Evolutionary conservation across 2,888 invertebrate genomes (phyloP).

Genomic region (Marronus borbonicus): DNA sequence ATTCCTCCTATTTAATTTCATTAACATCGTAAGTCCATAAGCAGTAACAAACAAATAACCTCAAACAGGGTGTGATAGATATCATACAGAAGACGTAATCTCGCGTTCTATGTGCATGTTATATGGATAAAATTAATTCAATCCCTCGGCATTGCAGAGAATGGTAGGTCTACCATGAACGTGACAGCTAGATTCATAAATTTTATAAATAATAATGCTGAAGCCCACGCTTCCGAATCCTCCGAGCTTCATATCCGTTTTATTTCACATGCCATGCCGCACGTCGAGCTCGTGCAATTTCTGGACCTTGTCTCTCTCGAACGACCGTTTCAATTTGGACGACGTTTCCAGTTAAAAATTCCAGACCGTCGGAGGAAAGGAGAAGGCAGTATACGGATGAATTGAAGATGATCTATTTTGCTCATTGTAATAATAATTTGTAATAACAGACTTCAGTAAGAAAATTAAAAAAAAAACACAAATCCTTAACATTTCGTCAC

Average conservation of each 20-base stretch:
- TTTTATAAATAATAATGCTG: slow-evolving; percentile 17
- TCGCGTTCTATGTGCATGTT: too few relatives aligned
- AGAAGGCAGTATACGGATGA: too few relatives aligned
- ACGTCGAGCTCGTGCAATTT: slow-evolving; percentile 8
- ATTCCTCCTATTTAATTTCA: too few relatives aligned
- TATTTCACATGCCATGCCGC: slow-evolving; percentile 1
- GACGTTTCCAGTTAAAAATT: slow-evolving; percentile 16
- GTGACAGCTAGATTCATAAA: slow-evolving; percentile 21
- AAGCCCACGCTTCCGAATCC: not conserved
- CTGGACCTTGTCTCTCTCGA: slow-evolving; percentile 6
- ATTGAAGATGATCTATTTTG: too few relatives aligned
- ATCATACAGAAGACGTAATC: too few relatives aligned
- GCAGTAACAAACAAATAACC: too few relatives aligned
- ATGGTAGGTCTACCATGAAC: not conserved
- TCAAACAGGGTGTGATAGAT: too few relatives aligned
- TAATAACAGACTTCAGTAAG: too few relatives aligned
- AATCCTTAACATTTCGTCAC: too few relatives aligned
- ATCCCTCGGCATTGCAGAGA: not conserved
- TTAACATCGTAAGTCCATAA: too few relatives aligned
- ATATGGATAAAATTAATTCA: not conserved
- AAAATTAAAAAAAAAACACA: too few relatives aligned
- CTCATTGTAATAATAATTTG: too few relatives aligned
- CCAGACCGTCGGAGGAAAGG: not conserved
- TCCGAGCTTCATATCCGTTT: slow-evolving; percentile 5
- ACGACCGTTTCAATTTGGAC: slow-evolving; percentile 1